phyloP scores from a whole-genome alignment of 64 coral and sea anemone genomes.

The Stylophora pistillata region DNA sequence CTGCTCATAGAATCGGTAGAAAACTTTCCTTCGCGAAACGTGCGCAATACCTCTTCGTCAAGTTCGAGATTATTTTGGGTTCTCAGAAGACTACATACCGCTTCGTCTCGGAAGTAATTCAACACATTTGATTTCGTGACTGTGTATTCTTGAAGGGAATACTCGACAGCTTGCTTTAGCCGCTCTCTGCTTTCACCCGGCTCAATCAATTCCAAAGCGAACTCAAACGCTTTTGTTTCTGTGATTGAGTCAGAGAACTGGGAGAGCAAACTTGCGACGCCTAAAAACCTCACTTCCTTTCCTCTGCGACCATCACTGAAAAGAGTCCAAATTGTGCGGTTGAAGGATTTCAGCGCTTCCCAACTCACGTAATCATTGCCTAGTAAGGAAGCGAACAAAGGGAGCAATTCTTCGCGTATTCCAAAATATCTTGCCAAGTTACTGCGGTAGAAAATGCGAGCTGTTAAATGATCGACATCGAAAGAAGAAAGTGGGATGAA shows the following conservation, averaged over 20 bases:
- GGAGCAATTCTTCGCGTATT: conserved; percentile 58
- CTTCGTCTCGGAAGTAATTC: conserved; percentile 20
- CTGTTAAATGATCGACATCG: conserved; percentile 42
- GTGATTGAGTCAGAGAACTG: too few relatives aligned
- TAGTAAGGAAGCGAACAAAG: conserved; percentile 74
- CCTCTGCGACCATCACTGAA: too few relatives aligned
- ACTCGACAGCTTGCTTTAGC: conserved; percentile 31
- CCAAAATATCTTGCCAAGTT: conserved; percentile 54
- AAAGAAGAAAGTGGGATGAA: conserved; percentile 68
- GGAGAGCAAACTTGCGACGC: too few relatives aligned
- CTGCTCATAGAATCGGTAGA: conserved; percentile 42
- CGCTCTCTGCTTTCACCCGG: background rate
- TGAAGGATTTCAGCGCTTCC: conserved; percentile 6
- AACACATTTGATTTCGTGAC: conserved; percentile 46
- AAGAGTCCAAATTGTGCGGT: too few relatives aligned
- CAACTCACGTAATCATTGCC: conserved; percentile 73
- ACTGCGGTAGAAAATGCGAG: conserved; percentile 39
- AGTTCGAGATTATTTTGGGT: conserved; percentile 9
- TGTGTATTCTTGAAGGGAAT: conserved; percentile 63
- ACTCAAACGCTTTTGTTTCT: background rate
- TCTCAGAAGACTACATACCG: conserved; percentile 40
- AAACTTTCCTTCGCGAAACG: conserved; percentile 59
- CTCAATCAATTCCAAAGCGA: conserved; percentile 25
- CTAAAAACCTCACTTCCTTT: too few relatives aligned
- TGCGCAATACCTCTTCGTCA: conserved; percentile 33